These are phyloP conservation scores for Spisula solida DNA, from an alignment of 2,888 invertebrate genomes.

Conservation along the genomic window DNA sequence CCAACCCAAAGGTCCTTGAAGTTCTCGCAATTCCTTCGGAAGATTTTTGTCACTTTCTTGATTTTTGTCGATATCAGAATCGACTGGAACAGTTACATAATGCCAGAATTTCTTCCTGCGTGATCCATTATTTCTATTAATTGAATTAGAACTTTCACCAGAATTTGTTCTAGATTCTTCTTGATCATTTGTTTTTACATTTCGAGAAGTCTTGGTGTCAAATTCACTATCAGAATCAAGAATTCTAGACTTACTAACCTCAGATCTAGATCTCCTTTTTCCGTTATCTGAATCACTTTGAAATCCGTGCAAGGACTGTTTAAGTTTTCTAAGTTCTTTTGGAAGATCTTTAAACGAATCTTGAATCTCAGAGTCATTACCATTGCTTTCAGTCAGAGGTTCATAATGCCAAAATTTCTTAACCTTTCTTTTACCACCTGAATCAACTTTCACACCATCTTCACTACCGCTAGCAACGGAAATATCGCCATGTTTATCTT, in stretches of 20 bases:
- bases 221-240: neutral
- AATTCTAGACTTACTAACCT: neutral
- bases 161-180: neutral
- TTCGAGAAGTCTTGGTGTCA: neutral
- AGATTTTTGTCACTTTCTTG: neutral
- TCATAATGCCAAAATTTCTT: conserved; percentile 3
- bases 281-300: neutral
- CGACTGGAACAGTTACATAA: conserved; percentile 30
- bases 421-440: neutral
- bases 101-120: conserved; percentile 41
- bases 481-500: neutral
- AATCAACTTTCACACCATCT: neutral
- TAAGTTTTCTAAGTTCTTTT: neutral
- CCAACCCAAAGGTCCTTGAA: neutral
- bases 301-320: neutral
- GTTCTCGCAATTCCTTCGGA: neutral
- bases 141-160: neutral
- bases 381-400: neutral
- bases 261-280: neutral
- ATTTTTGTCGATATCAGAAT: neutral
- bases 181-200: neutral
- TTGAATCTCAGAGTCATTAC: neutral
- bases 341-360: neutral
- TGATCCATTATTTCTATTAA: neutral
- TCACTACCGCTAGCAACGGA: neutral